Conservation (phyloP, 2,797 vertebrate species). For the Loris lydekkerianus region DNA sequence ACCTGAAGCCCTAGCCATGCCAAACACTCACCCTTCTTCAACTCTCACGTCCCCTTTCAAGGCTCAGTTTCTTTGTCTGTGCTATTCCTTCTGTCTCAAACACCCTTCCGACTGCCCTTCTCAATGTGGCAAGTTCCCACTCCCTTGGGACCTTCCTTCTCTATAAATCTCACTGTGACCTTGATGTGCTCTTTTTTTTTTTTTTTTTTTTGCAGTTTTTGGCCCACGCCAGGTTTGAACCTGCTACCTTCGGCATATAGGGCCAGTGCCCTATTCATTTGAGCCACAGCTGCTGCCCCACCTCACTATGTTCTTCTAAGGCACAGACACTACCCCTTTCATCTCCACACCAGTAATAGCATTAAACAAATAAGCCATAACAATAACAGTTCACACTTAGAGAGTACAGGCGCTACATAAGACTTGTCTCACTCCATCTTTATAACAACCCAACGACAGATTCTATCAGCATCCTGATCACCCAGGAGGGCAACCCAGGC, state of each 20-base stretch:
- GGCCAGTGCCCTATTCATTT: too few species aligned
- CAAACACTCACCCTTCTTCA: background rate
- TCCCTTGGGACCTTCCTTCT: background rate
- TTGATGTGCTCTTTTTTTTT: background rate
- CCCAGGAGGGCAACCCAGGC: background rate
- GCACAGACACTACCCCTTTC: background rate
- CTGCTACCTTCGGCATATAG: too few species aligned
- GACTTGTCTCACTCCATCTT: background rate
- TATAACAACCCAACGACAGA: background rate
- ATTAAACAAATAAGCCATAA: background rate
- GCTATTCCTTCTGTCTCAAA: background rate
- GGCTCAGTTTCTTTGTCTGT: background rate
- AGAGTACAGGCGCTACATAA: background rate
- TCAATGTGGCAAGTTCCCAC: background rate
- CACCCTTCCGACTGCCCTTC: background rate
- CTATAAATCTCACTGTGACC: background rate
- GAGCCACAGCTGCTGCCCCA: too few species aligned
- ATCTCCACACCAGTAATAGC: background rate
- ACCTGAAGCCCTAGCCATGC: background rate
- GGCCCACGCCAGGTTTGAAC: too few species aligned
- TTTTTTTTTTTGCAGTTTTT: too few species aligned
- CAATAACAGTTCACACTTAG: background rate
- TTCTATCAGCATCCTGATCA: background rate
- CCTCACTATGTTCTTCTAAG: background rate
- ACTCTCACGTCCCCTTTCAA: background rate